Conservation (phyloP, 2,797 vertebrate genomes). For the Mastacembelus armatus region DNA sequence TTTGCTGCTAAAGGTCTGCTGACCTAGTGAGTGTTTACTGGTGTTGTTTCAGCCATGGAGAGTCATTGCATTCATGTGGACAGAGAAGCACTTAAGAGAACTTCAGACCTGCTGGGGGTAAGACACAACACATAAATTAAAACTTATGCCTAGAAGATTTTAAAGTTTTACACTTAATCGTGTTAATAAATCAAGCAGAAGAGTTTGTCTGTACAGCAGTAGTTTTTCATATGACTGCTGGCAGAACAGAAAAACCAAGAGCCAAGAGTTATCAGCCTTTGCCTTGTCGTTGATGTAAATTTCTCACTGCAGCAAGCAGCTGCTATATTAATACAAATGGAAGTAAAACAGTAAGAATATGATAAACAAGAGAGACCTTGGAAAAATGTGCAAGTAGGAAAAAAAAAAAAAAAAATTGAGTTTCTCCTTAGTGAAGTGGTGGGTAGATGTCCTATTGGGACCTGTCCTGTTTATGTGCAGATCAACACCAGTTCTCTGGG, state of each 20-base stretch:
- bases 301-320: constrained; percentile 18
- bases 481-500: constrained; percentile 36
- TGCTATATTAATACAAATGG: constrained; percentile 42
- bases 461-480: constrained; percentile 58
- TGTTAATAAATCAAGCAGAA: constrained; percentile 13
- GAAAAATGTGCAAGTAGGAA: neutral
- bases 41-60: constrained; percentile 89
- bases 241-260: constrained; percentile 1
- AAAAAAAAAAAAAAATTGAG: constrained; percentile 25
- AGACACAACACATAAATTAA: constrained; percentile 20
- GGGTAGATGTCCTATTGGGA: constrained; percentile 40
- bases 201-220: neutral
- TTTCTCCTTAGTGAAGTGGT: constrained; percentile 22
- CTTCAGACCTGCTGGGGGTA: constrained; percentile 91
- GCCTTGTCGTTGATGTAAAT: constrained; percentile 3
- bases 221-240: neutral
- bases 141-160: neutral
- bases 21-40: neutral
- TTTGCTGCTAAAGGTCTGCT: neutral
- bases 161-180: neutral
- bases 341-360: constrained; percentile 36
- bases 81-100: constrained; percentile 87
- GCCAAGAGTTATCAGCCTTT: constrained; percentile 29
- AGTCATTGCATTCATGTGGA: constrained; percentile 88
- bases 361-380: constrained; percentile 28